Base-by-base conservation (phyloP, 2,113 vertebrate species). In the Pituophis catenifer region DNA sequence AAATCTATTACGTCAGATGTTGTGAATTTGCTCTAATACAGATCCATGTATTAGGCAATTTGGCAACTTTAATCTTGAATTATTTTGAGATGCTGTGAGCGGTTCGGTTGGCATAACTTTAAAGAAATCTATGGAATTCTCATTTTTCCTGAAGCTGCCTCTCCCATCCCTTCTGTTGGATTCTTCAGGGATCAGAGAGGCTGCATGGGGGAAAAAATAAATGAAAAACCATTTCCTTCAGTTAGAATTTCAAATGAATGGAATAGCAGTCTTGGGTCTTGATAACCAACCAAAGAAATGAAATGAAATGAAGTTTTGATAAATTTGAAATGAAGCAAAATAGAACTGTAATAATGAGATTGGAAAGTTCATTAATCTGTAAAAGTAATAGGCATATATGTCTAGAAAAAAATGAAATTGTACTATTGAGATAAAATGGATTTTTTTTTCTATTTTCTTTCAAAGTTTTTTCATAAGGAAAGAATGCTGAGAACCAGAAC, bases 391-490 rank as follows among this genome's bases (percentile, higher is more conserved):
- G 5, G 44, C 29, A 81, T 10, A 21, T 81, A 81, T 44, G 33
- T 81, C 8, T 44, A 81, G 17, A 4, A 57, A 55, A 75, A 26
- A 21, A 58, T 24, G n/a, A 17, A 88, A 26, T 62, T n/a, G 3
- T 86, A 81, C 58, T 81, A 44, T 21, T 44, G 17, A 23, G 17
- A 15, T 70, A 62, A 93, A n/a, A 91, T 88, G 94, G 57, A 93
- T 21, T 5, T 94, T 21, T 57, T 55, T 48, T 26, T 89, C 94
- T 91, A 58, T 38, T 95, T 89, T 26, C 88, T 93, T 94, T 95
- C n/a, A 8, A 96, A 99, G 99, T 96, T 99, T 81, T 99, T 99
- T 97, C 98, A 99, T 8, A 95, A 97, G 95, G 98, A 99, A 94
- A 97, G 99, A 94, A 93, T 99, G 95, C 97, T 97, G 94, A 98